Evolutionary conservation across 2,797 vertebrate species (phyloP).

Genomic region (Pyrocephalus nanus): DNA sequence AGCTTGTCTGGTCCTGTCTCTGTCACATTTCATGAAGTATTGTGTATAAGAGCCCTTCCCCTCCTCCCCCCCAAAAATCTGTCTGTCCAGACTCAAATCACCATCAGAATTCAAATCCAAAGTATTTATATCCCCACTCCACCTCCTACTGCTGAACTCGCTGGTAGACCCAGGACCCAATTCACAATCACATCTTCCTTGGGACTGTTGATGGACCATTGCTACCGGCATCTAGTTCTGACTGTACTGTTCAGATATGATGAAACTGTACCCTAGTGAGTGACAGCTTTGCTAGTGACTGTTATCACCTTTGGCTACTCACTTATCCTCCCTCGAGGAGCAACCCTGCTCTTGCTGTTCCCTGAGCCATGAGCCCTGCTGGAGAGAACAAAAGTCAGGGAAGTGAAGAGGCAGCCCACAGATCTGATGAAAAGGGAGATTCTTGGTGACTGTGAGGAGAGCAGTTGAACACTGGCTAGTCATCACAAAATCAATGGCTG

Average conservation of each 20-base stretch:
- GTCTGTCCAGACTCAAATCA: too few species aligned
- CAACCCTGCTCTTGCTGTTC: not conserved
- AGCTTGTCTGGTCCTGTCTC: not conserved
- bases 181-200: not conserved
- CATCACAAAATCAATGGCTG: not conserved
- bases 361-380: not conserved
- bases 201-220: not conserved
- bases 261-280: not conserved
- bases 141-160: fast-evolving
- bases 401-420: not conserved
- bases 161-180: not conserved
- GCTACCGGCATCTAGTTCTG: not conserved
- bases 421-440: not conserved
- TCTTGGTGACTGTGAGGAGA: fast-evolving
- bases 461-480: not conserved
- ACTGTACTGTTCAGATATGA: not conserved
- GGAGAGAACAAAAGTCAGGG: not conserved
- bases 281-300: not conserved
- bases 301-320: not conserved
- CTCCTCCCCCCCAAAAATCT: too few species aligned
- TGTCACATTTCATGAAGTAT: not conserved
- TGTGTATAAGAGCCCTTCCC: too few species aligned
- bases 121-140: too few species aligned
- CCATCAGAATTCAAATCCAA: too few species aligned
- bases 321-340: not conserved